Conservation (phyloP, 2,797 vertebrate species). For the Apogon hyalosoma region DNA sequence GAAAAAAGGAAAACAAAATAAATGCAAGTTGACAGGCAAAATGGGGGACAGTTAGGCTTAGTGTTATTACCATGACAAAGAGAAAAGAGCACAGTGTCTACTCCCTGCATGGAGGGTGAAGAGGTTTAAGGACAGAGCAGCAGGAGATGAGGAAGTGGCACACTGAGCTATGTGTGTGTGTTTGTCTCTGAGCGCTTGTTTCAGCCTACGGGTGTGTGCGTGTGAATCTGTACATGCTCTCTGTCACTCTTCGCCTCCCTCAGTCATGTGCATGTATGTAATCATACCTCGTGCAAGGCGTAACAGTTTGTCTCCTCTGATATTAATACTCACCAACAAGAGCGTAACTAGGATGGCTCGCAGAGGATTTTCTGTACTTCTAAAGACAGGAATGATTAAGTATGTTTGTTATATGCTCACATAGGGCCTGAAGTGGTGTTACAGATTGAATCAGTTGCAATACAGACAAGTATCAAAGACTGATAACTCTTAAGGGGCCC, state of each 20-base stretch:
- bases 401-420: conserved; percentile 70
- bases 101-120: conserved; percentile 80
- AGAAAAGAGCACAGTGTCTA: conserved; percentile 79
- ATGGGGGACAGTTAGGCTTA: conserved; percentile 86
- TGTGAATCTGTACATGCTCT: conserved; percentile 18
- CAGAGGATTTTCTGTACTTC: conserved; percentile 56
- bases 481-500: conserved; percentile 80
- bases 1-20: conserved; percentile 82
- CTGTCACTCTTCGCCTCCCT: conserved; percentile 36
- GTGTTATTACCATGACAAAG: conserved; percentile 87
- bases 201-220: conserved; percentile 55
- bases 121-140: conserved; percentile 84
- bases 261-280: conserved; percentile 52
- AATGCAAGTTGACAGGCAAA: conserved; percentile 87
- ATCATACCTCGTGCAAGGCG: conserved; percentile 63
- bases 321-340: conserved; percentile 69
- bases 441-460: conserved; percentile 75
- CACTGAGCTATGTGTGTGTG: conserved; percentile 69
- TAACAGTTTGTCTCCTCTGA: conserved; percentile 67
- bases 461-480: conserved; percentile 77
- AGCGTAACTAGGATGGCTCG: conserved; percentile 59
- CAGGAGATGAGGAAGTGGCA: conserved; percentile 85
- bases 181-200: conserved; percentile 42
- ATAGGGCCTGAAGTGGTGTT: conserved; percentile 70
- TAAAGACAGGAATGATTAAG: conserved; percentile 71